Evolutionary conservation across 2,888 invertebrate species (phyloP), one percentile per base, ranked within the genome.

Genomic region (Rhogogaster chlorosoma): DNA sequence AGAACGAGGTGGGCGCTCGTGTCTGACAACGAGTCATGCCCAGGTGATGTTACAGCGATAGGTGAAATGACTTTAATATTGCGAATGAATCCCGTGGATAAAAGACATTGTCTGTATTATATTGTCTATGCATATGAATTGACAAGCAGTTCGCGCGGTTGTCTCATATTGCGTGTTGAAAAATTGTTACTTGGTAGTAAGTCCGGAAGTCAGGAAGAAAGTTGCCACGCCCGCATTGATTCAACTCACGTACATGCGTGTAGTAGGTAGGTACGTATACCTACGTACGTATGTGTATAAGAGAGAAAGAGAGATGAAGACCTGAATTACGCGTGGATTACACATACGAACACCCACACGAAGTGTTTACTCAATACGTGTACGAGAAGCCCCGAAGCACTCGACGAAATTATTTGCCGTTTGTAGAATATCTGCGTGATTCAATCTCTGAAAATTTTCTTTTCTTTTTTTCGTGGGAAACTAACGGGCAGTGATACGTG

Each of bases 141-240:
- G 10, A 7, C 61, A 77, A 77, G 53, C 29, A 53, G 45, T 61
- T 26, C 29, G 7, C 15, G 18, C 45, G 9, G n/a, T 7, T 77
- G 49, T 49, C 53, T 26, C 29, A 15, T 15, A 36, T 53, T 77
- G 32, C 18, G 10, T 22, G 61, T 57, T 80, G 80, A 80, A 80
- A 61, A 80, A 42, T 80, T 77, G 77, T 77, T 22, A 42, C 75
- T 26, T 10, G 22, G 26, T 18, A 38, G 32, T 36, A 67, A 83
- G 83, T 83, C 83, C 83, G 83, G 83, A 83, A 83, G 83, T 83
- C 49, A 45, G 67, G 67, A 83, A 67, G 83, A 83, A 83, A 83
- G 83, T 83, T 67, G 67, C 83, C 83, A 83, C 83, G 64, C 83
- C 83, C 49, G 45, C 42, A 38, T 64, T 70, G 70, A 83, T 83